Base-by-base conservation (phyloP, 2,888 invertebrate genomes). In the Acrocyrtus sp. region DNA sequence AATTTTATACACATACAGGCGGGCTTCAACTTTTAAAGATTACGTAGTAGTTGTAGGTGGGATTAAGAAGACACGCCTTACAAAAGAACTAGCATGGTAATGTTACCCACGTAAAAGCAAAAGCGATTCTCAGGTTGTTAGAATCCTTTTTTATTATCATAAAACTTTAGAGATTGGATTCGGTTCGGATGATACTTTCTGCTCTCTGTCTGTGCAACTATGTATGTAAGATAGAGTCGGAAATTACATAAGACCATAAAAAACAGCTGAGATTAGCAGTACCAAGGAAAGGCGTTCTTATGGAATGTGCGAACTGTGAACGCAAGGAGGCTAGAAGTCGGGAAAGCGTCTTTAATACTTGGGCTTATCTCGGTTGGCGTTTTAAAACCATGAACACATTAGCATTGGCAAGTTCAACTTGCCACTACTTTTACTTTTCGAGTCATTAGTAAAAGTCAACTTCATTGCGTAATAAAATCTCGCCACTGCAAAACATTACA, bases 221-320 rank as follows among this genome's bases (percentile, higher is more conserved):
- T n/a, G n/a, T n/a, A n/a, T n/a, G n/a, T n/a, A 45, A 45, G 17
- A 45, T 45, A 10, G 39, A 12, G 8, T 21, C 21, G 47, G 50
- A 50, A 12, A 12, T 50, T 10, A 12, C 26, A 26, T 21, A 26
- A n/a, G 26, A 61, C 15, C 60, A 61, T 61, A 61, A 61, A 61
- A 61, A 61, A 61, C 60, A 61, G 60, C 60, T 61, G 60, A 48
- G 29, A 34, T 45, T 34, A 29, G 29, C 19, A 43, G 47, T 3
- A 58, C 19, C 19, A 22, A 2, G 21, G 3, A 1, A 3, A n/a
- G 10, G 56, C 41, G 5, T 22, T 19, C 34, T 19, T 8, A 8
- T 19, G 34, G n/a, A 54, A 34, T 39, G 17, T 6, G 47, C 19
- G 17, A 47, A 17, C 47, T 17, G 12, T 6, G 6, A 47, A 17